Percentiles rank a stretch among this genome's conserved stretches.
phyloP scores from a whole-genome alignment of 2,888 invertebrate species.

The Rhyacophila evoluta region DNA sequence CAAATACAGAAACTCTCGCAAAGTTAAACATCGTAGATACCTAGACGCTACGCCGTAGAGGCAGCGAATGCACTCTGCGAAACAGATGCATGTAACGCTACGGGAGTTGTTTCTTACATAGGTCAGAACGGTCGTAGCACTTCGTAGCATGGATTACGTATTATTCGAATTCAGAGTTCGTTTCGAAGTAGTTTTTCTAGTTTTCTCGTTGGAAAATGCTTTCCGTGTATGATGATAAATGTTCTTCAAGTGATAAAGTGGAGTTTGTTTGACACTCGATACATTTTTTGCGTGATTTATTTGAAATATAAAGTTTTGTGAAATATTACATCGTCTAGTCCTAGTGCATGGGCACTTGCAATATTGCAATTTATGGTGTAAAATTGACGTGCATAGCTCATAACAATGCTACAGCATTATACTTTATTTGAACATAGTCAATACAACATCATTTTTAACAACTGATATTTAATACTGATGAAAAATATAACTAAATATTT shows the following conservation, averaged over 20 bases:
- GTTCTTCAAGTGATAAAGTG: not conserved
- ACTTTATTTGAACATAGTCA: no score
- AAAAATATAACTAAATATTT: no score
- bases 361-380: no score
- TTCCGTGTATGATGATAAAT: conserved; percentile 17
- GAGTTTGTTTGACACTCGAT: not conserved
- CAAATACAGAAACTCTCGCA: conserved; percentile 11
- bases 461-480: no score
- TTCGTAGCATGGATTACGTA: not conserved
- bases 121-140: not conserved
- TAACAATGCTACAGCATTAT: no score
- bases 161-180: not conserved
- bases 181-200: conserved; percentile 17
- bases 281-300: not conserved
- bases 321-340: not conserved
- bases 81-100: not conserved
- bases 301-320: not conserved
- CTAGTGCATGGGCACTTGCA: no score
- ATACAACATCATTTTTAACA: no score
- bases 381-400: no score
- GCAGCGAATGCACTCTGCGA: conserved; percentile 12
- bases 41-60: not conserved
- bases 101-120: conserved; percentile 13
- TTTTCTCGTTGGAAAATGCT: not conserved
- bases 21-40: not conserved